These are phyloP conservation scores for Drosophila triauraria DNA, from an alignment of 1,140 invertebrate genomes.

Conservation along the genomic window DNA sequence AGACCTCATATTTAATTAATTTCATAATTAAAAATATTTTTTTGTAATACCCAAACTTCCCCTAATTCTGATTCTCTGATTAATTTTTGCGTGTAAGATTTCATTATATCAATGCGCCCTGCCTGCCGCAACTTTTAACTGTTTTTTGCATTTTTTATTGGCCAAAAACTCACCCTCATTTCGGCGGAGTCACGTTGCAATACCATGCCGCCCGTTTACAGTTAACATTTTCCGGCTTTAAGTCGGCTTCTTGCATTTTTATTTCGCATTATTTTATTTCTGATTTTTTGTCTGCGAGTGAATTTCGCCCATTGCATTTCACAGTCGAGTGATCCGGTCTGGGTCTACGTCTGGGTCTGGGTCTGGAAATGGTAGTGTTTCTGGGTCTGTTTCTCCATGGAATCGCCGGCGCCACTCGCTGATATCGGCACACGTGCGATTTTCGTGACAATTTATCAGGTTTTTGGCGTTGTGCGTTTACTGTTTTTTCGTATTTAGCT, in stretches of 20 bases:
- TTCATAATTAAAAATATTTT: too few species aligned
- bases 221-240: conserved; percentile 40
- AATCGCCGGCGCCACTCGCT: conserved; percentile 47
- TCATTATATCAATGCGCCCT: conserved; percentile 23
- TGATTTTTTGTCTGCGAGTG: conserved; percentile 12
- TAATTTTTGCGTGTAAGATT: conserved; percentile 26
- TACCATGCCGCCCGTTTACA: conserved; percentile 44
- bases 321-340: conserved; percentile 74
- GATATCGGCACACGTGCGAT: conserved; percentile 78
- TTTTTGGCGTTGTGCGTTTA: conserved; percentile 30
- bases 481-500: conserved; percentile 15
- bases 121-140: conserved; percentile 5
- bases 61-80: background rate
- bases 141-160: conserved; percentile 2
- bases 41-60: too few species aligned
- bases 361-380: conserved; percentile 27
- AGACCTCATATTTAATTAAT: too few species aligned
- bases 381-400: conserved; percentile 34
- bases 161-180: conserved; percentile 36
- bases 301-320: conserved; percentile 68
- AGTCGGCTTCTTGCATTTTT: conserved; percentile 34
- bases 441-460: conserved; percentile 79
- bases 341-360: conserved; percentile 36
- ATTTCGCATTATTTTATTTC: conserved; percentile 12
- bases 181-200: conserved; percentile 61